A percentile compares a stretch with the other conserved stretches of the same genome.
These are phyloP conservation scores for Diceros bicornis DNA, from an alignment of 2,797 vertebrate species.

Conservation along the genomic window DNA sequence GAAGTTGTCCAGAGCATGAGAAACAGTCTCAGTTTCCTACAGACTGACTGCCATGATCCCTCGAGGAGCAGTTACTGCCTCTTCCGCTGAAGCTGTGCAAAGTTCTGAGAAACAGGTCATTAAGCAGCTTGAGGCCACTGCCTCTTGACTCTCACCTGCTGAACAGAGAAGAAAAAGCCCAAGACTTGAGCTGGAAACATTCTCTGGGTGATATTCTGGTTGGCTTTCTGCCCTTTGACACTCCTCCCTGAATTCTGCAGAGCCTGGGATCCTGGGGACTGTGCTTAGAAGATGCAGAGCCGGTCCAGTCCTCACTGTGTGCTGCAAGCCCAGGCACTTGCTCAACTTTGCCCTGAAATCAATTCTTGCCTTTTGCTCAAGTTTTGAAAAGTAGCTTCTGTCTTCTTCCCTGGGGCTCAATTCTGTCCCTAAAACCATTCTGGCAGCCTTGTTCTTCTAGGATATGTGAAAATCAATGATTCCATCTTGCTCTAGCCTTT, in stretches of 20 bases:
- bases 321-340: not conserved
- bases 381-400: slow-evolving; percentile 23
- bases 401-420: not conserved
- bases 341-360: not conserved
- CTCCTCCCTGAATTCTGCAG: not conserved
- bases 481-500: not conserved
- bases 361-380: not conserved
- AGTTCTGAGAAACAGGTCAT: not conserved
- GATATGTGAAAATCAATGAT: not conserved
- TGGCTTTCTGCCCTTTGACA: not conserved
- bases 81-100: not conserved
- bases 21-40: not conserved
- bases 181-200: not conserved
- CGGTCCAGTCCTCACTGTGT: not conserved
- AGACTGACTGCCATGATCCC: not conserved
- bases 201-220: not conserved
- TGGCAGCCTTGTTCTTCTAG: not conserved
- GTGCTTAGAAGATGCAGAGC: not conserved
- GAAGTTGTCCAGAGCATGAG: not conserved
- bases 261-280: not conserved
- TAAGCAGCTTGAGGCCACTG: not conserved
- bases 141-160: not conserved
- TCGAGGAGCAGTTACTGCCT: not conserved
- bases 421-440: not conserved
- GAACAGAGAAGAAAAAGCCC: not conserved